These are phyloP conservation scores for Ochotona princeps DNA, from an alignment of 2,113 vertebrate species.

Conservation along the genomic window DNA sequence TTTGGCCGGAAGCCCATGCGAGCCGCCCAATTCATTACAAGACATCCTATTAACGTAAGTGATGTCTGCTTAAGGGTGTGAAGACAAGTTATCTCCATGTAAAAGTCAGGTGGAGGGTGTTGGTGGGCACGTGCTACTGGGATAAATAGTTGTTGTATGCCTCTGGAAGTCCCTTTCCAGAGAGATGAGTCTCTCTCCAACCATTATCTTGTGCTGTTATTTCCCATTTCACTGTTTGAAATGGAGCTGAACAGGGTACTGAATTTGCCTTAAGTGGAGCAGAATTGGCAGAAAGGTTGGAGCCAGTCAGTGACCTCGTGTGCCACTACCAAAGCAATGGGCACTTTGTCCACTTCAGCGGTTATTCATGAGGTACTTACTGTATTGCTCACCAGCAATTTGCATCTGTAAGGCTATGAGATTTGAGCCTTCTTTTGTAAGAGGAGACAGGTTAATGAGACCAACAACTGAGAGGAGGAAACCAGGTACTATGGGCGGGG, in stretches of 20 bases:
- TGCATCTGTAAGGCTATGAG: background rate
- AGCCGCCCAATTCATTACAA: constrained; percentile 94
- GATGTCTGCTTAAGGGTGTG: background rate
- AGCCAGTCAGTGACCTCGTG: background rate
- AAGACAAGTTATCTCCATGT: background rate
- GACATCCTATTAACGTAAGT: constrained; percentile 96
- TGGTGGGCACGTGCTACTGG: background rate
- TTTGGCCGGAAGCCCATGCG: constrained; percentile 97
- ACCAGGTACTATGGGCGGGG: rapidly evolving
- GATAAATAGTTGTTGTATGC: background rate
- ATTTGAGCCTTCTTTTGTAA: too few species aligned
- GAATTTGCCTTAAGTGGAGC: background rate
- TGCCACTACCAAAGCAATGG: background rate
- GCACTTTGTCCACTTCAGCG: background rate
- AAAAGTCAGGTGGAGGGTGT: background rate
- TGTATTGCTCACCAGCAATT: background rate
- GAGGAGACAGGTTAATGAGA: background rate
- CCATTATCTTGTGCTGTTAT: background rate
- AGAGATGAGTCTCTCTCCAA: background rate
- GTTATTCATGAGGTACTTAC: background rate
- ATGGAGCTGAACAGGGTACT: background rate
- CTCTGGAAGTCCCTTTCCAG: constrained; percentile 9
- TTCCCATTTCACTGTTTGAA: background rate
- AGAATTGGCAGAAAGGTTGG: background rate
- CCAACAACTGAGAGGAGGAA: background rate